These are phyloP conservation scores for Dendrophyllia cribrosa DNA, from an alignment of 64 coral and sea anemone genomes.

Conservation along the genomic window DNA sequence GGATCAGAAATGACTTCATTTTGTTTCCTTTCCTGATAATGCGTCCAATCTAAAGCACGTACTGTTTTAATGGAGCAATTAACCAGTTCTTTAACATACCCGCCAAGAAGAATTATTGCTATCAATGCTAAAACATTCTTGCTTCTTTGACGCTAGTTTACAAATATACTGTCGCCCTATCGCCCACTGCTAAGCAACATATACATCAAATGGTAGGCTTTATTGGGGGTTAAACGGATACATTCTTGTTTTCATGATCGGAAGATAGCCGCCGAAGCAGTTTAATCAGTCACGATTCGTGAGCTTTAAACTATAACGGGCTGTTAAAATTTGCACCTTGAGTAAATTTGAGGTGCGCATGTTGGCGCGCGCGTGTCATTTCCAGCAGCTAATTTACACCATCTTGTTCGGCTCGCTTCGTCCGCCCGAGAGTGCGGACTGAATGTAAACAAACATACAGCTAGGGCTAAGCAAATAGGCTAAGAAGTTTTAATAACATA, in stretches of 20 bases:
- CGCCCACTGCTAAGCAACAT: background rate
- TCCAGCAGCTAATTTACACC: conserved; percentile 27
- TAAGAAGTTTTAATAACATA: conserved; percentile 57
- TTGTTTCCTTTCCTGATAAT: conserved; percentile 11
- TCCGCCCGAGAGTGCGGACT: background rate
- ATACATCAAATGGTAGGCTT: conserved; percentile 1
- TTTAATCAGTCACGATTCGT: background rate
- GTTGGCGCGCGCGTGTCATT: conserved; percentile 19
- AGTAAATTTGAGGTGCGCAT: background rate
- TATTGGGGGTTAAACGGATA: conserved; percentile 15
- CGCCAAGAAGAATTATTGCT: background rate
- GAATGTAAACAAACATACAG: conserved; percentile 26
- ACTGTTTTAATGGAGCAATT: background rate
- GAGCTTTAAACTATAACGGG: background rate
- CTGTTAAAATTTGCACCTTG: background rate
- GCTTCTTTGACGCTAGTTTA: conserved; percentile 48
- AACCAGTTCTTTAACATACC: background rate
- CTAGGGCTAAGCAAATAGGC: conserved; percentile 25
- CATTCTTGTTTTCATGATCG: background rate
- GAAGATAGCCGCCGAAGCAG: background rate
- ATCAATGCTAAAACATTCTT: background rate
- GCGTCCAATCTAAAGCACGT: background rate
- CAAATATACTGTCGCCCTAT: background rate
- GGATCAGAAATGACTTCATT: background rate
- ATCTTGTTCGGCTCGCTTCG: background rate